Conservation (phyloP, 2,888 invertebrate species). For the Campoletis raptor region DNA sequence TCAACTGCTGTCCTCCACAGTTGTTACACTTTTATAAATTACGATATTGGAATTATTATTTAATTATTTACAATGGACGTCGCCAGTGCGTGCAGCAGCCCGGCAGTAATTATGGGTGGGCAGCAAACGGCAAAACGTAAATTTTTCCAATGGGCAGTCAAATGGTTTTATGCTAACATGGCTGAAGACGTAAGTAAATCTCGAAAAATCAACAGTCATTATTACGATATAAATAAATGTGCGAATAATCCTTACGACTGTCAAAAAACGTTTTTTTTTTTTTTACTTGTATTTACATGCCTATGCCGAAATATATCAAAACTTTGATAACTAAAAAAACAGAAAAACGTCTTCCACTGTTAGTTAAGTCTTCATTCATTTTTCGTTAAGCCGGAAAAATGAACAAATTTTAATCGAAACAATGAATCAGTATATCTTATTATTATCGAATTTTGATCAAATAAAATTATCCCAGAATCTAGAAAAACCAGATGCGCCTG, state of each 20-base stretch:
- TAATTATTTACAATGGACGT: constrained; percentile 26
- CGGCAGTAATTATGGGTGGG: constrained; percentile 12
- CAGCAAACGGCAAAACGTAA: constrained; percentile 68
- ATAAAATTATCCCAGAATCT: constrained; percentile 48
- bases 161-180: constrained; percentile 75
- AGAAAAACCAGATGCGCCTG: constrained; percentile 76
- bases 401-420: background rate
- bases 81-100: constrained; percentile 23
- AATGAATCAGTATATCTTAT: background rate
- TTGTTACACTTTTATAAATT: background rate
- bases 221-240: background rate
- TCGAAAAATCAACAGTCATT: background rate
- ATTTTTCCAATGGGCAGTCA: constrained; percentile 77
- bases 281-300: background rate
- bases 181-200: constrained; percentile 70
- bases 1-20: background rate
- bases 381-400: background rate
- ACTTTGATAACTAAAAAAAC: background rate
- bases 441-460: background rate
- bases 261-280: background rate
- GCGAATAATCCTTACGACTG: background rate
- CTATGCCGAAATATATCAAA: background rate
- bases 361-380: background rate
- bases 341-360: background rate
- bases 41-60: constrained; percentile 1